Conservation (phyloP, 2,888 invertebrate species). For the Dorcus hopei region DNA sequence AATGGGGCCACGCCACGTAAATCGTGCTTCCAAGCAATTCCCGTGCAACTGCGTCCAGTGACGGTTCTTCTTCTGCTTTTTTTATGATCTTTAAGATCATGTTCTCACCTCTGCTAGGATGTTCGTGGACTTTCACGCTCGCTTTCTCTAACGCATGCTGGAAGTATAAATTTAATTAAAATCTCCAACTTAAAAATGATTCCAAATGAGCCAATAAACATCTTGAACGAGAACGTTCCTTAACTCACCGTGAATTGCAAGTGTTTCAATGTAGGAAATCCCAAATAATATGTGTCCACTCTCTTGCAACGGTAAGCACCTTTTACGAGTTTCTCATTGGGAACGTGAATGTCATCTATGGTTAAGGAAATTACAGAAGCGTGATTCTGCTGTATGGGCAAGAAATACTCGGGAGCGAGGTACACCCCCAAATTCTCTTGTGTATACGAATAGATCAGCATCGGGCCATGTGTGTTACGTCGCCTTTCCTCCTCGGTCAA, state of each 20-base stretch:
- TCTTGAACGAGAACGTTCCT: not conserved
- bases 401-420: slow-evolving; percentile 62
- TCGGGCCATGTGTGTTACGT: slow-evolving; percentile 84
- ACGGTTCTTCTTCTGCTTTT: slow-evolving; percentile 44
- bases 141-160: slow-evolving; percentile 56
- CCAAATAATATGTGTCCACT: slow-evolving; percentile 73
- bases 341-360: slow-evolving; percentile 59
- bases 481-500: slow-evolving; percentile 67
- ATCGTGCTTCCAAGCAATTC: slow-evolving; percentile 70
- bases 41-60: slow-evolving; percentile 49
- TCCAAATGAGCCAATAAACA: not conserved
- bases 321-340: slow-evolving; percentile 57
- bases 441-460: slow-evolving; percentile 73
- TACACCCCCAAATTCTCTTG: slow-evolving; percentile 58
- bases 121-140: slow-evolving; percentile 86
- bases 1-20: slow-evolving; percentile 90
- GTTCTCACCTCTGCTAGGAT: slow-evolving; percentile 74
- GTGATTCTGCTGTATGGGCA: slow-evolving; percentile 56
- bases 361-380: slow-evolving; percentile 54
- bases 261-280: slow-evolving; percentile 90
- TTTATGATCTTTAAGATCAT: slow-evolving; percentile 69
- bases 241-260: slow-evolving; percentile 69
- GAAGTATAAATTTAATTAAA: slow-evolving; percentile 19
- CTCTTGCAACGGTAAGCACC: slow-evolving; percentile 70
- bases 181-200: slow-evolving; percentile 1